Base-by-base conservation (phyloP, 2,113 vertebrate genomes). In the Pleuronectes platessa region DNA sequence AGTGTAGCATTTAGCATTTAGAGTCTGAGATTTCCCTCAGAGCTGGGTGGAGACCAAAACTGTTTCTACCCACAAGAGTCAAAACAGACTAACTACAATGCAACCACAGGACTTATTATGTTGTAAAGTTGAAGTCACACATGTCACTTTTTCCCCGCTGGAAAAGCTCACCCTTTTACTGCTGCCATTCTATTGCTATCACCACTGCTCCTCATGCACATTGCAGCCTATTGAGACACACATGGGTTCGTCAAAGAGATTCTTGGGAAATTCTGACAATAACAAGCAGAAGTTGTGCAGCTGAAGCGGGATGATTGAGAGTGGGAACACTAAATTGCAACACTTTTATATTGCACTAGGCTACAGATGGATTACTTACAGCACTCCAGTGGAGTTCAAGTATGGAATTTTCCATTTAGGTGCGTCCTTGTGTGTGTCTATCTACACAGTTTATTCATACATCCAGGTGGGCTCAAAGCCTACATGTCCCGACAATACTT, bases 371-470 rank as follows among this genome's bases (percentile, higher is more conserved):
- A 81, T 75, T 23, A 37, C 77, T 66, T 56, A 9, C 1, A 18
- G 55, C 49, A 31, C 35, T 63, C 71, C n/a, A 72, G 58, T 20
- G 56, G 31, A 72, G n/a, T 64, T 42, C 21, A 69, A 20, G 37
- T 31, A 67, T 83, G 77, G 74, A 82, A 85, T 83, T 81, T 83
- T 79, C 68, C 77, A 77, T 58, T 63, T 1, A 71, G 65, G n/a
- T 65, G 70, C 71, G 68, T 7, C 55, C 20, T 63, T n/a, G 49
- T 61, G 45, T 68, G 51, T 20, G 4, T 47, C 68, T 58, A 35
- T 79, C 49, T 70, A 37, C 74, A 73, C 7, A 51, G 47, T 51
- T 17, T 76, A 45, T 47, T 63, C 42, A 74, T 75, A 35, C 66
- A 31, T 31, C 31, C 31, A 61, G 27, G 56, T 21, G 68, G 31